Conservation (phyloP, 2,888 invertebrate species). For the Nasonia oneida region DNA sequence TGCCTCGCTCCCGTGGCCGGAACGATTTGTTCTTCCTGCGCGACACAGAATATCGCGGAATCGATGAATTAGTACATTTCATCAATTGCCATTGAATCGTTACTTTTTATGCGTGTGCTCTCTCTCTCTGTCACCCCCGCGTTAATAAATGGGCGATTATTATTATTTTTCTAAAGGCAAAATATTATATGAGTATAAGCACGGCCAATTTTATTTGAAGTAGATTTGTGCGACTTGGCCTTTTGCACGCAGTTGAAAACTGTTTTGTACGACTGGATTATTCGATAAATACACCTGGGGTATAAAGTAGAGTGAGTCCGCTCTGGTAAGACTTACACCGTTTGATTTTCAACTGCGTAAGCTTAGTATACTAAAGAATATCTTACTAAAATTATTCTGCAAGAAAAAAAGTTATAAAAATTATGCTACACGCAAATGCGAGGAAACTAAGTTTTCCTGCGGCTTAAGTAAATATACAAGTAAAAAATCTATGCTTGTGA, state of each 20-base stretch:
- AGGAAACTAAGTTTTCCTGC: constrained; percentile 31
- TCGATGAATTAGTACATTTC: not conserved
- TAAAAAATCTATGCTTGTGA: constrained; percentile 3
- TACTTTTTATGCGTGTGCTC: not conserved
- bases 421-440: constrained; percentile 41
- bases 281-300: not conserved
- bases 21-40: constrained; percentile 95
- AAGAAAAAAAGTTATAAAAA: constrained; percentile 49
- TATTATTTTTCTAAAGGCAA: constrained; percentile 1
- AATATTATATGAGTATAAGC: constrained; percentile 22
- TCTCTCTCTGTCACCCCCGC: constrained; percentile 25
- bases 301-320: not conserved
- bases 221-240: not conserved
- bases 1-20: constrained; percentile 91
- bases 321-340: not conserved
- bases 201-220: constrained; percentile 32
- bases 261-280: not conserved
- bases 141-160: constrained; percentile 29
- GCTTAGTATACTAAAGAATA: constrained; percentile 14
- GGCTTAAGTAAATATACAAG: constrained; percentile 33
- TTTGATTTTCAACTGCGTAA: constrained; percentile 50
- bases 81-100: not conserved
- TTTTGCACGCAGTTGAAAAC: constrained; percentile 45
- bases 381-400: constrained; percentile 30
- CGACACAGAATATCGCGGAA: constrained; percentile 31